These are phyloP conservation scores for Coptodon bakossiorum DNA, from an alignment of 2,113 vertebrate species.

Conservation along the genomic window DNA sequence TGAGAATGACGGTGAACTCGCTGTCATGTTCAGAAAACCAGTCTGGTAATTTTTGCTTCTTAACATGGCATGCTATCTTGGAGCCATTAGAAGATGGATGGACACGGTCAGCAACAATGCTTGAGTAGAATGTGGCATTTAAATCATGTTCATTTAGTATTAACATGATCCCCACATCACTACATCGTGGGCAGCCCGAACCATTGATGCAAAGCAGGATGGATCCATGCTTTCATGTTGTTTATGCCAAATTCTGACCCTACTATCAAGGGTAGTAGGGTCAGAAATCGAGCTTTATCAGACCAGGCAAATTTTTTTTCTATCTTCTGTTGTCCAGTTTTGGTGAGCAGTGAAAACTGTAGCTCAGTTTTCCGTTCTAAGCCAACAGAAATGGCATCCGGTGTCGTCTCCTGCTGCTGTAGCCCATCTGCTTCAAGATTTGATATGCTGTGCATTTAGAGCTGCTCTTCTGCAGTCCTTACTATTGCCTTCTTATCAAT, in stretches of 20 bases:
- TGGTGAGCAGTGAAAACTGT: background rate
- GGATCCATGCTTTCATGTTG: background rate
- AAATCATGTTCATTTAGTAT: background rate
- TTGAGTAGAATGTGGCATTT: background rate
- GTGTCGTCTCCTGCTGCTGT: background rate
- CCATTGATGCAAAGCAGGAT: background rate
- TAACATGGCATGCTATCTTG: background rate
- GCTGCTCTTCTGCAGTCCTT: background rate
- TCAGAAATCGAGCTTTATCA: background rate
- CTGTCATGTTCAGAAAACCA: background rate
- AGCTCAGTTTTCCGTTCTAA: background rate
- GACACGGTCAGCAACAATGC: background rate
- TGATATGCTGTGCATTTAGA: background rate
- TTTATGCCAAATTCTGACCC: background rate
- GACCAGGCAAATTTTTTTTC: background rate
- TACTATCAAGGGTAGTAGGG: background rate
- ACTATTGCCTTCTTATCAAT: background rate
- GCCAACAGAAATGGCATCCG: background rate
- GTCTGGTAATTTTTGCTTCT: background rate
- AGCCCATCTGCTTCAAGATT: background rate
- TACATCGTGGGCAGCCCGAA: background rate
- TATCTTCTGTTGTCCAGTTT: background rate
- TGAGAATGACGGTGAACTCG: background rate
- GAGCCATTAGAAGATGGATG: background rate
- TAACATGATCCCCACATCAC: background rate